A percentile compares a stretch with the other conserved stretches of the same genome.
Conservation (phyloP, 1,140 invertebrate species). For the Calephelis virginiensis region DNA sequence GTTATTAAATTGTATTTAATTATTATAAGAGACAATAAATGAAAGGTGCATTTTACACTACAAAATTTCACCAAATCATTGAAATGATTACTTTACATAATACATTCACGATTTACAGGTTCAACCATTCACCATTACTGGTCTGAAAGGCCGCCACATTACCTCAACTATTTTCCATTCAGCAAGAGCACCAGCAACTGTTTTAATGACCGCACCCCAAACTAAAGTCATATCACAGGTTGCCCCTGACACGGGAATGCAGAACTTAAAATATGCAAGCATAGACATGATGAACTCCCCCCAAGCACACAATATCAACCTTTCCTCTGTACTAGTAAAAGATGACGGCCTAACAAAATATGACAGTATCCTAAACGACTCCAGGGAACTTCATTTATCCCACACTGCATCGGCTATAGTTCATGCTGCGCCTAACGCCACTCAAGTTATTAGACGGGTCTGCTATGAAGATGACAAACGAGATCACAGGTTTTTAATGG, state of each 20-base stretch:
- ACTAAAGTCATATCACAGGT: slow-evolving; percentile 68
- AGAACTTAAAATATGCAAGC: slow-evolving; percentile 49
- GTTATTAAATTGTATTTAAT: too few relatives aligned
- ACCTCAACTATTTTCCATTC: slow-evolving; percentile 71
- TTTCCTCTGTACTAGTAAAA: slow-evolving; percentile 57
- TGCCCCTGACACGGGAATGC: slow-evolving; percentile 35
- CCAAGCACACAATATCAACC: slow-evolving; percentile 40
- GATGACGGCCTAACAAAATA: slow-evolving; percentile 53
- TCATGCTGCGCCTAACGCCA: slow-evolving; percentile 55
- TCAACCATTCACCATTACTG: slow-evolving; percentile 60
- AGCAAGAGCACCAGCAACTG: slow-evolving; percentile 56
- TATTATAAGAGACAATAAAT: too few relatives aligned
- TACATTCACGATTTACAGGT: slow-evolving; percentile 42
- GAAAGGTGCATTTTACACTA: too few relatives aligned
- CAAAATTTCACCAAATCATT: too few relatives aligned
- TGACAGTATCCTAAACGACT: slow-evolving; percentile 56
- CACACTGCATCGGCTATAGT: slow-evolving; percentile 59
- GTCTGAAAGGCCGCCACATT: slow-evolving; percentile 59
- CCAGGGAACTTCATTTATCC: slow-evolving; percentile 56
- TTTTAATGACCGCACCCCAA: slow-evolving; percentile 59
- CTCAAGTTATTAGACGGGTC: slow-evolving; percentile 63
- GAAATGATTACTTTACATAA: neutral
- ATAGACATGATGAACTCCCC: slow-evolving; percentile 52
- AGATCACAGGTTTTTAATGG: slow-evolving; percentile 48
- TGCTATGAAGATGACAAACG: slow-evolving; percentile 59